Conservation (phyloP, 2,888 invertebrate genomes). For the Sesia apiformis region DNA sequence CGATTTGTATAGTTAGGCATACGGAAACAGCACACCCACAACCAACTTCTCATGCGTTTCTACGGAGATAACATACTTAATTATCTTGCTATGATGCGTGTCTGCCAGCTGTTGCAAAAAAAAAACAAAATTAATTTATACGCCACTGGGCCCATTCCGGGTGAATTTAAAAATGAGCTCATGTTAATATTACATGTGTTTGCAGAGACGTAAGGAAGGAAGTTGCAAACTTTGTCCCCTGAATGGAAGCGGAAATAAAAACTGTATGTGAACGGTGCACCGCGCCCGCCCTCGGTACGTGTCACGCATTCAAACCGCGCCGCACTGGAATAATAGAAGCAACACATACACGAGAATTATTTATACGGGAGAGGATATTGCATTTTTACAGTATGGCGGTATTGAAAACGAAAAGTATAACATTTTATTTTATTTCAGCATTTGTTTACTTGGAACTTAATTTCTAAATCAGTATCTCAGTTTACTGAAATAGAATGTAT, state of each 20-base stretch:
- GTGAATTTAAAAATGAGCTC: not conserved
- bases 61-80: no score
- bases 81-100: not conserved
- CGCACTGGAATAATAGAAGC: not conserved
- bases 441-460: no score
- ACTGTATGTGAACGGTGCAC: constrained; percentile 41
- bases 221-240: constrained; percentile 21
- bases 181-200: constrained; percentile 11
- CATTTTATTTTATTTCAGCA: no score
- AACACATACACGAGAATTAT: not conserved
- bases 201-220: constrained; percentile 5
- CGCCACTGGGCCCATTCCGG: not conserved
- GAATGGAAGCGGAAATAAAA: constrained; percentile 34
- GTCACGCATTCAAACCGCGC: constrained; percentile 29
- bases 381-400: not conserved
- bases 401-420: not conserved
- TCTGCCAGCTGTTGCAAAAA: not conserved
- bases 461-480: no score
- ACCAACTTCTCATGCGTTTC: no score
- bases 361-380: not conserved
- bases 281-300: constrained; percentile 31
- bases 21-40: no score
- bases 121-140: not conserved
- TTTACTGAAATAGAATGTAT: no score
- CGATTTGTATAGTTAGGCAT: no score